Evolutionary conservation across 2,797 vertebrate species (phyloP), one percentile per base, ranked within the genome.

Genomic region (Liparis tanakae): DNA sequence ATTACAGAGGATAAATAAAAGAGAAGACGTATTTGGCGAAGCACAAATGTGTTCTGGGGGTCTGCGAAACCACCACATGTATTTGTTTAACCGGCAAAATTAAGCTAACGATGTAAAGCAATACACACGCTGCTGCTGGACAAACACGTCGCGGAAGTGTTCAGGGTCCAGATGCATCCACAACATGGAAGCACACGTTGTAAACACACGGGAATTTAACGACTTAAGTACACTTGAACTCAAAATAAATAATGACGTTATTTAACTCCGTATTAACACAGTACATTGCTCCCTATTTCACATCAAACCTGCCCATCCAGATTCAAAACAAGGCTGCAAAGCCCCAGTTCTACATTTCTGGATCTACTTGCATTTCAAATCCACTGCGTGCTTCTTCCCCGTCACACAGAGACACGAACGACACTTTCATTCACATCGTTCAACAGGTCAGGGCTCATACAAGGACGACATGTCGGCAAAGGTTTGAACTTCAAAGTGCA

Each of bases 211-310:
- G 30, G 10, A 68, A 57, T 72, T 63, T 12, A 72, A 81, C 70
- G 84, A 85, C 59, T 39, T 78, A 93, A 92, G 91, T 90, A 90
- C 91, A 94, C 92, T 92, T 93, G 44, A 74, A 87, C 89, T 58
- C 77, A 62, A 90, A 90, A 91, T 90, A 92, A 92, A 90, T 90
- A 91, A 86, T 18, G 13, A 73, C 59, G 72, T 75, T 12, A 59
- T 30, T 68, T 5, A 71, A 74, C 53, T 76, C 20, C 80, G 76
- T 34, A 59, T 74, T 33, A 72, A 85, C 68, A 81, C 48, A 79
- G 34, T 74, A 86, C 81, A 90, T 85, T 90, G 88, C 87, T 89
- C 61, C 63, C 60, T 56, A 65, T 70, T 74, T 82, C 15, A 85
- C 50, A 67, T 18, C 64, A 54, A 56, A 78, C 46, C 56, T 72